These are phyloP conservation scores for Rhodeus uyekii DNA, from an alignment of 2,797 vertebrate species.

Conservation along the genomic window DNA sequence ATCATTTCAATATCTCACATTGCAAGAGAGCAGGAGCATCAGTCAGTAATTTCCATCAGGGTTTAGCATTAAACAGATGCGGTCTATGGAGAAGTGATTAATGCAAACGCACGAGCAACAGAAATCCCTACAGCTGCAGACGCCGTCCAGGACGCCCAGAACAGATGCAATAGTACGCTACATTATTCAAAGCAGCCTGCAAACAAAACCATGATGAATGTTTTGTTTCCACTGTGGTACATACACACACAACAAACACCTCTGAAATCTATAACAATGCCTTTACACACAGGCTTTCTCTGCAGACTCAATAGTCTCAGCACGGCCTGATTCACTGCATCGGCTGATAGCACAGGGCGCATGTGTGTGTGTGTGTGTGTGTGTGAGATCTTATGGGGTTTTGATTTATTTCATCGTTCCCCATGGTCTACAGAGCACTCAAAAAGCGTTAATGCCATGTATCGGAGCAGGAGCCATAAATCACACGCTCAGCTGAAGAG, in stretches of 20 bases:
- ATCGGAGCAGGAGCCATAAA: conserved; percentile 53
- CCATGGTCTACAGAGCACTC: conserved; percentile 46
- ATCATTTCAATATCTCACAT: background rate
- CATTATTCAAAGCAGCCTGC: conserved; percentile 73
- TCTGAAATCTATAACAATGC: conserved; percentile 26
- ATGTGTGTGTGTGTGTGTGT: background rate
- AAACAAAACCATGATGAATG: conserved; percentile 75
- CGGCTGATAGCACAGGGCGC: background rate
- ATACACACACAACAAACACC: conserved; percentile 59
- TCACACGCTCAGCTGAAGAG: conserved; percentile 7
- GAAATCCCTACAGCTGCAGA: conserved; percentile 52
- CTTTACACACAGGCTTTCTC: background rate
- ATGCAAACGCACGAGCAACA: conserved; percentile 61
- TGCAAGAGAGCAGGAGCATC: no score
- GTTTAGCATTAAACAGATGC: conserved; percentile 40
- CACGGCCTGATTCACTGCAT: background rate
- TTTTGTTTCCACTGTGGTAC: conserved; percentile 66
- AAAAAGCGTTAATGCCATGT: conserved; percentile 46
- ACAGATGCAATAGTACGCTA: conserved; percentile 60
- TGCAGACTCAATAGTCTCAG: background rate
- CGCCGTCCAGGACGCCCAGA: conserved; percentile 53
- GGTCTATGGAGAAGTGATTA: conserved; percentile 62
- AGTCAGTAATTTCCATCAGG: background rate
- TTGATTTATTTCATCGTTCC: conserved; percentile 42
- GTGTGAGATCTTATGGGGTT: conserved; percentile 29